Evolutionary conservation across 2,113 vertebrate species (phyloP), one percentile per base, ranked within the genome.

Genomic region (Gobiocypris rarus): DNA sequence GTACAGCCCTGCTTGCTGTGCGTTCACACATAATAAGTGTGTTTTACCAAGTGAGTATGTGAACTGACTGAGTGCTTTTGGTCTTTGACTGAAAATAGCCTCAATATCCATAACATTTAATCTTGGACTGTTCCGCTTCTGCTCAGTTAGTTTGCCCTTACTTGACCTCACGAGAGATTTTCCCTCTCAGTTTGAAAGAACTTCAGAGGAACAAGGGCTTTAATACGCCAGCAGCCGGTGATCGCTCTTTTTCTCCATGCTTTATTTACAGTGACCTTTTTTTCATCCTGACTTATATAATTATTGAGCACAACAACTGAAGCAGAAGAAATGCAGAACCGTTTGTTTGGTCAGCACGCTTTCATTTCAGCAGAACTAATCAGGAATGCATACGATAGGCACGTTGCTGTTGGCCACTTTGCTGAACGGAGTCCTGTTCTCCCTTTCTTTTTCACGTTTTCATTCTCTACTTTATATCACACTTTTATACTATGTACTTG

Each of bases 321-420:
- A 41, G 70, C 70, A 48, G 41, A 26, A 74, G 13, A 48, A 74
- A 17, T 1, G 43, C 43, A 48, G 70, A 26, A 9, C n/a, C 4
- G 80, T 71, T 81, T 81, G 79, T 81, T 70, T 82, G 80, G 28
- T 52, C 69, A 24, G 61, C 65, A 67, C 31, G 48, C 38, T 75
- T 38, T 28, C n/a, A 41, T 17, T 43, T 75, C 24, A 10, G 26
- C 28, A 11, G n/a, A 28, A 86, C 38, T 45, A 13, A 74, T 52
- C 43, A 58, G 54, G 43, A n/a, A 31, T 67, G 41, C 58, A 56
- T 70, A 48, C 56, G 50, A 28, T 17, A 34, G 19, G 22, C 63
- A 2, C 9, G 14, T 26, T 63, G 26, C 4, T 17, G 28, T 48
- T 81, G 45, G 45, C n/a, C 0, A 6, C 41, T 70, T 54, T 15